Conservation (phyloP, 2,113 vertebrate species). For the Pygoscelis adeliae region DNA sequence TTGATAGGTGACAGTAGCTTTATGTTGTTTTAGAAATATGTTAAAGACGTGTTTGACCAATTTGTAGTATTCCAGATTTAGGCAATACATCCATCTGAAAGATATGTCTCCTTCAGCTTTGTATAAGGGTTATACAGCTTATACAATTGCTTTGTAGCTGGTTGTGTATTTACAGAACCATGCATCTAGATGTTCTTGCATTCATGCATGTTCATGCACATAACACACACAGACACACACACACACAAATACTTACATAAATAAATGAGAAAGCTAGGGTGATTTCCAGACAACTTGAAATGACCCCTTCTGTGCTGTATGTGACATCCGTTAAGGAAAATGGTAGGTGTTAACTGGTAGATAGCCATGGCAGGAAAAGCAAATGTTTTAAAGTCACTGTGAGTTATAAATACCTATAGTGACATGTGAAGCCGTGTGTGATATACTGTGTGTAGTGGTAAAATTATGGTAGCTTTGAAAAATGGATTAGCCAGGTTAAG, state of each 20-base stretch:
- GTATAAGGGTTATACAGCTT: not conserved
- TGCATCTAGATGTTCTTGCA: not conserved
- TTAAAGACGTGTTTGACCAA: not conserved
- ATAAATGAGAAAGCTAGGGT: not conserved
- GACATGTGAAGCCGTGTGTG: not conserved
- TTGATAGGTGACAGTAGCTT: not conserved
- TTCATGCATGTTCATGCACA: rapidly evolving
- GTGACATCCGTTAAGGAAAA: not conserved
- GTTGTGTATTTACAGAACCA: not conserved
- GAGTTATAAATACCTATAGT: not conserved
- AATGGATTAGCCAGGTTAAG: not conserved
- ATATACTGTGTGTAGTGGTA: not conserved
- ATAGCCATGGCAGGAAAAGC: not conserved
- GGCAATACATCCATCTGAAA: not conserved
- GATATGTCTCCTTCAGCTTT: not conserved
- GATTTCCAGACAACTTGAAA: not conserved
- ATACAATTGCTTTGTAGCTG: not conserved
- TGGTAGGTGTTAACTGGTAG: not conserved
- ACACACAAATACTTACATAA: not conserved
- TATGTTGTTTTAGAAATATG: not conserved
- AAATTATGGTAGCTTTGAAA: not conserved
- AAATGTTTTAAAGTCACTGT: not conserved
- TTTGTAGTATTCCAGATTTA: not conserved
- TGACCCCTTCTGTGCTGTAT: not conserved
- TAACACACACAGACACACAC: too few relatives aligned